Percentiles rank a stretch among this genome's conserved stretches.
phyloP scores from a whole-genome alignment of 2,888 invertebrate genomes.

The Rotaria sp. region DNA sequence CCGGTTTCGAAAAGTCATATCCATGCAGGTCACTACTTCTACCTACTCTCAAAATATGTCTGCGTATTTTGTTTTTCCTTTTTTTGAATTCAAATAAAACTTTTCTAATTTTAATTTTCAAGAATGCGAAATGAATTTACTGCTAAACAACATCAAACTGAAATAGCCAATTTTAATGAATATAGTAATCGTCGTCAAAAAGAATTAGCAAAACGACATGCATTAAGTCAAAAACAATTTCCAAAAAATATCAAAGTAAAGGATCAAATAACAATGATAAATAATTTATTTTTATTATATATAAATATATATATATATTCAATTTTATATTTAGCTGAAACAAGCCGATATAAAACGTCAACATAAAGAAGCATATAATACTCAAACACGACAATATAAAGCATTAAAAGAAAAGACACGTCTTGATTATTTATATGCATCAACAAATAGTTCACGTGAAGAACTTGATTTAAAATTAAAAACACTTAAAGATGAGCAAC shows the following conservation, averaged over 20 bases:
- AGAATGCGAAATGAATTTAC: constrained; percentile 34
- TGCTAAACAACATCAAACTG: constrained; percentile 33
- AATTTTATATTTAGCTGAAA: background rate
- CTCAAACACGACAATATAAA: constrained; percentile 38
- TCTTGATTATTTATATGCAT: background rate
- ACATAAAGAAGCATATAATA: constrained; percentile 38
- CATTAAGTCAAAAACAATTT: constrained; percentile 34
- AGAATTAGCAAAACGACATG: constrained; percentile 38
- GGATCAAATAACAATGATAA: too few species aligned
- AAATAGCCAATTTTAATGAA: constrained; percentile 38
- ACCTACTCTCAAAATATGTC: too few species aligned
- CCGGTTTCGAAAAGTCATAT: too few species aligned
- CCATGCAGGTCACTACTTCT: too few species aligned
- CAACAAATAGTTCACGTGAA: constrained; percentile 14
- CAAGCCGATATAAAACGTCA: constrained; percentile 38
- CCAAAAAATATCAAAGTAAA: constrained; percentile 40
- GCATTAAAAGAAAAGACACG: constrained; percentile 38
- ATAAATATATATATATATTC: background rate
- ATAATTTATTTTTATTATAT: too few species aligned
- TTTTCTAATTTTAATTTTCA: background rate
- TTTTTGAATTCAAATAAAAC: background rate
- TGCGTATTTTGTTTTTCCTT: too few species aligned
- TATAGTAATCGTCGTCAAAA: constrained; percentile 37
- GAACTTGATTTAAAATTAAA: constrained; percentile 36
- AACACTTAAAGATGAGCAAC: constrained; percentile 38